Evolutionary conservation across 2,888 invertebrate genomes (phyloP), one percentile per base, ranked within the genome.

Genomic region (Drosophila bunnanda): DNA sequence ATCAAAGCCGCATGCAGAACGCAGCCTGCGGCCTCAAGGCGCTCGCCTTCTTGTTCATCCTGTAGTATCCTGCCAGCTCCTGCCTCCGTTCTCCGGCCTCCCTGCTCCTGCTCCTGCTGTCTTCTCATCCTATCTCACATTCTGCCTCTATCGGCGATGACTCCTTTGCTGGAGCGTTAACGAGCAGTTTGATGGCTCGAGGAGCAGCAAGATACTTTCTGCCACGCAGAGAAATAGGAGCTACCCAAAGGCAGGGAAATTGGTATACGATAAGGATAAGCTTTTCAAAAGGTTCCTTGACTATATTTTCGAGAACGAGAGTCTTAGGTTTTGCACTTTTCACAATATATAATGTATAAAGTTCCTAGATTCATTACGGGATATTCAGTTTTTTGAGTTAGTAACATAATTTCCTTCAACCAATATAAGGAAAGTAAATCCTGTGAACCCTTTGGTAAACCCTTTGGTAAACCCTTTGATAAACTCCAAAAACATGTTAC

Each of bases 1-100:
- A 86, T 80, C 82, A 67, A 70, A 78, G 81, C 74, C 73, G 65
- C 80, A 82, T 89, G 86, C 86, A 88, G 81, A 88, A 80, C 77
- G 88, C 81, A 65, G 77, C 77, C 69, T 55, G 59, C 44, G 58
- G 71, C 66, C 41, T 46, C 43, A 75, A 78, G 80, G 72, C 67
- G 67, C 73, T 69, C 71, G 60, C 34, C 67, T 32, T 46, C 59
- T 56, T 46, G 64, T 58, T 58, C 43, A 65, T 57, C 60, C 67
- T 44, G 38, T 30, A 36, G n/a, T n/a, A n/a, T n/a, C n/a, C n/a
- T n/a, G n/a, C n/a, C n/a, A n/a, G n/a, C n/a, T 36, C 52, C 28
- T 36, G 28, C n/a, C 32, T 12, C 12, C 28, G 3, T 30, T 50
- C 41, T 43, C 34, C 20, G 32, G 59, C 52, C 57, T 57, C 58